These are phyloP conservation scores for Lepus oiostolus DNA, from an alignment of 2,797 vertebrate species.

Conservation along the genomic window DNA sequence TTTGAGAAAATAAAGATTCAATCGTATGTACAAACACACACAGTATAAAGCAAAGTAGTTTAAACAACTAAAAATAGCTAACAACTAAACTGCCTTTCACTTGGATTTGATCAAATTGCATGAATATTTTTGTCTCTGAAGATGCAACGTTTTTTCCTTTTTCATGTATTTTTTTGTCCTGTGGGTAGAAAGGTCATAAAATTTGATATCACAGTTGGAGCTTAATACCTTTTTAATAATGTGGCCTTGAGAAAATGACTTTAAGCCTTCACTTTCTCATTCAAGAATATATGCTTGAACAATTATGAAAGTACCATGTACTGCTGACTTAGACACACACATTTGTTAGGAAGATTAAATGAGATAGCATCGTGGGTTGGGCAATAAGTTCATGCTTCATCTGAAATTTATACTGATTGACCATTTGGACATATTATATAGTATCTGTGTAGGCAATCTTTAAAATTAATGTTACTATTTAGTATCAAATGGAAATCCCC, in stretches of 20 bases:
- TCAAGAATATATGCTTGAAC: not conserved
- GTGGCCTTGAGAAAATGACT: slow-evolving; percentile 40
- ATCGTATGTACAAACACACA: not conserved
- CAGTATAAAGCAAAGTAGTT: slow-evolving; percentile 17
- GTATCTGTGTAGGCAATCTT: not conserved
- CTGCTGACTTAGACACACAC: not conserved
- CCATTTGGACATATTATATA: not conserved
- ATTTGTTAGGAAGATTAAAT: slow-evolving; percentile 1
- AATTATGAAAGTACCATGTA: too few species aligned
- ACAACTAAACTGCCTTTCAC: slow-evolving; percentile 42
- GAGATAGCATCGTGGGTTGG: not conserved
- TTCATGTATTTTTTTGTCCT: slow-evolving; percentile 43
- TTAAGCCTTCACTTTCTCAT: not conserved
- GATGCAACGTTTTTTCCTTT: slow-evolving; percentile 69
- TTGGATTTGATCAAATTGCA: slow-evolving; percentile 59
- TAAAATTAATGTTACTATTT: not conserved
- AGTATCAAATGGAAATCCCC: not conserved
- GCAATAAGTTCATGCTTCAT: not conserved
- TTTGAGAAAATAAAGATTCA: not conserved
- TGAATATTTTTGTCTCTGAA: slow-evolving; percentile 73
- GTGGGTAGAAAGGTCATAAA: slow-evolving; percentile 18
- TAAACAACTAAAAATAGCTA: slow-evolving; percentile 46
- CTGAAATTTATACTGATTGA: not conserved
- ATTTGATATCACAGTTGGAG: slow-evolving; percentile 56
- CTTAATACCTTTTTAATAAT: slow-evolving; percentile 25